A percentile compares a stretch with the other conserved stretches of the same genome.
Conservation (phyloP, 2,797 vertebrate genomes). For the Picus viridis region DNA sequence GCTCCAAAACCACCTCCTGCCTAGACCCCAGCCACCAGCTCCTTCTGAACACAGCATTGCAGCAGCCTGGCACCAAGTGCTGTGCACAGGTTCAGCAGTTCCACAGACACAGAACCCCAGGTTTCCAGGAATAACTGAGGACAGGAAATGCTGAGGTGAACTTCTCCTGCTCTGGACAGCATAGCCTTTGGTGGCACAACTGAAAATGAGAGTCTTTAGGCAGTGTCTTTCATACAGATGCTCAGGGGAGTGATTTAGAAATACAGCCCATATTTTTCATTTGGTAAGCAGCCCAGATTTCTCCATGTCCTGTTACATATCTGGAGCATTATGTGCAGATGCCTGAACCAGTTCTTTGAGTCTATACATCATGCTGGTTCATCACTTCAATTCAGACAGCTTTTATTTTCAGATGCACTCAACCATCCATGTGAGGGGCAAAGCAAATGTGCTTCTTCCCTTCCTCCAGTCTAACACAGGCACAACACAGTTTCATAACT, state of each 20-base stretch:
- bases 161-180: not conserved
- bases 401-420: constrained; percentile 53
- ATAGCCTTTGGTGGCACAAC: not conserved
- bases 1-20: not conserved
- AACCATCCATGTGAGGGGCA: not conserved
- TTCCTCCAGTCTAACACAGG: not conserved
- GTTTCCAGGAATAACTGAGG: constrained; percentile 38
- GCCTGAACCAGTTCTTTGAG: constrained; percentile 51
- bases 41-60: not conserved
- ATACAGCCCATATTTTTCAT: constrained; percentile 34
- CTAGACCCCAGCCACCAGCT: not conserved
- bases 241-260: constrained; percentile 12
- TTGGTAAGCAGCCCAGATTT: constrained; percentile 36
- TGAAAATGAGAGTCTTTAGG: constrained; percentile 50
- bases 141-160: constrained; percentile 24
- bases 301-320: constrained; percentile 36
- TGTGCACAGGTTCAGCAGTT: not conserved
- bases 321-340: constrained; percentile 5
- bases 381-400: constrained; percentile 44
- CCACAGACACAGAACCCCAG: not conserved
- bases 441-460: not conserved
- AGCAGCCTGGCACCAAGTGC: not conserved
- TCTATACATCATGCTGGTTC: constrained; percentile 59
- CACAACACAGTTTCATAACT: not conserved
- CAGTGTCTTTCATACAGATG: constrained; percentile 5